Percentiles rank a stretch among this genome's conserved stretches.
These are phyloP conservation scores for Alexandromys fortis DNA, from an alignment of 2,113 vertebrate genomes.

Conservation along the genomic window DNA sequence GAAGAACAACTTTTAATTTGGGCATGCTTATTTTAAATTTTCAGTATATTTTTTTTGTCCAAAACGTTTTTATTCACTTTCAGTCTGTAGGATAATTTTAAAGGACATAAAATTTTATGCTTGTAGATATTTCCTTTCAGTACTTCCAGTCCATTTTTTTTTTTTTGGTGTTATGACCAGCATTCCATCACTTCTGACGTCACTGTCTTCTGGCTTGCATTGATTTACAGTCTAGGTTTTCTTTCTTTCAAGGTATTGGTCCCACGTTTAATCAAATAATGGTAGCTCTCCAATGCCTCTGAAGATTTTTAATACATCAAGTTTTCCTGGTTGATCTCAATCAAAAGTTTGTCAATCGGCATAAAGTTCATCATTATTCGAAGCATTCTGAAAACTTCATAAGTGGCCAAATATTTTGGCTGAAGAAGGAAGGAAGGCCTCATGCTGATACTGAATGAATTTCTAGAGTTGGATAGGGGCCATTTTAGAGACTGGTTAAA, in stretches of 20 bases:
- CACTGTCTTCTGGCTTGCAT: conserved; percentile 47
- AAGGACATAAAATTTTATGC: conserved; percentile 11
- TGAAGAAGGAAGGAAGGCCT: background rate
- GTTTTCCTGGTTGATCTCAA: conserved; percentile 16
- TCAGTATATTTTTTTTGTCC: background rate
- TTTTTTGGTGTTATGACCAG: background rate
- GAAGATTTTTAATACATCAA: background rate
- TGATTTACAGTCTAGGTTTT: conserved; percentile 32
- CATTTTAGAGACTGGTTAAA: background rate
- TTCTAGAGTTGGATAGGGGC: background rate
- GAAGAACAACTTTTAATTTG: conserved; percentile 20
- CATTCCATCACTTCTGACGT: background rate
- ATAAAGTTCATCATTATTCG: background rate
- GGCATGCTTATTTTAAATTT: background rate
- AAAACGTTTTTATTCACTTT: conserved; percentile 51
- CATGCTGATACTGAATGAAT: background rate
- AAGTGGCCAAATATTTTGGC: conserved; percentile 34
- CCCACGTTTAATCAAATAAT: background rate
- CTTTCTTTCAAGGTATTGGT: background rate
- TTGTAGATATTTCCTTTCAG: conserved; percentile 10
- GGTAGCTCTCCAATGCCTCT: background rate
- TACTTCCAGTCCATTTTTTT: background rate
- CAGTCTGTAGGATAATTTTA: conserved; percentile 8
- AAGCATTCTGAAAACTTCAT: conserved; percentile 16
- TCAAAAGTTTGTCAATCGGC: conserved; percentile 2